A percentile compares a stretch with the other conserved stretches of the same genome.
These are phyloP conservation scores for Chirona hameri DNA, from an alignment of 2,888 invertebrate species.

Conservation along the genomic window DNA sequence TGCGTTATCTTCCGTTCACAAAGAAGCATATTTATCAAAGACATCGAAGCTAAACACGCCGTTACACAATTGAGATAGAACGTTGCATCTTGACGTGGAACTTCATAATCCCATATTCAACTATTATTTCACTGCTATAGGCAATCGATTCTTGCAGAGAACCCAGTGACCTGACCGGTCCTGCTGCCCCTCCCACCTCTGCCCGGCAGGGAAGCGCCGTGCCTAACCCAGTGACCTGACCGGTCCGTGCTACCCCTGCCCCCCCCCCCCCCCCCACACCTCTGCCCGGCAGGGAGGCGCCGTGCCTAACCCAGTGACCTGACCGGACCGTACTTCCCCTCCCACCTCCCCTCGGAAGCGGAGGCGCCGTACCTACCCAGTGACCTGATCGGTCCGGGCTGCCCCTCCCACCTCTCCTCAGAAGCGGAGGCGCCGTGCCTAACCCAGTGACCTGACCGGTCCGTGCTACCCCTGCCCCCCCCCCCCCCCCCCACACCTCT, in stretches of 20 bases:
- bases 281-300: background rate
- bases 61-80: too few relatives aligned
- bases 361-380: constrained; percentile 12
- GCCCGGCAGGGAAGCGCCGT: background rate
- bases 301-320: constrained; percentile 10
- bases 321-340: background rate
- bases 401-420: background rate
- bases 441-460: background rate
- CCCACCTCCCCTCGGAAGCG: background rate
- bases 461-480: background rate
- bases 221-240: constrained; percentile 22
- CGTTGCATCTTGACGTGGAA: too few relatives aligned
- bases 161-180: background rate
- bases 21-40: background rate
- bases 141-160: too few relatives aligned
- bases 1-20: background rate
- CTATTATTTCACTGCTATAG: too few relatives aligned
- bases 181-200: background rate
- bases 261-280: too few relatives aligned
- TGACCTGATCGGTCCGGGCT: background rate
- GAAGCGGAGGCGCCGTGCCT: constrained; percentile 13
- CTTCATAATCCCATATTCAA: too few relatives aligned
- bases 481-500: too few relatives aligned
- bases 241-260: background rate
- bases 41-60: too few relatives aligned